A percentile compares a stretch with the other conserved stretches of the same genome.
Conservation (phyloP, 2,113 vertebrate species). For the Dasyornis broadbenti region DNA sequence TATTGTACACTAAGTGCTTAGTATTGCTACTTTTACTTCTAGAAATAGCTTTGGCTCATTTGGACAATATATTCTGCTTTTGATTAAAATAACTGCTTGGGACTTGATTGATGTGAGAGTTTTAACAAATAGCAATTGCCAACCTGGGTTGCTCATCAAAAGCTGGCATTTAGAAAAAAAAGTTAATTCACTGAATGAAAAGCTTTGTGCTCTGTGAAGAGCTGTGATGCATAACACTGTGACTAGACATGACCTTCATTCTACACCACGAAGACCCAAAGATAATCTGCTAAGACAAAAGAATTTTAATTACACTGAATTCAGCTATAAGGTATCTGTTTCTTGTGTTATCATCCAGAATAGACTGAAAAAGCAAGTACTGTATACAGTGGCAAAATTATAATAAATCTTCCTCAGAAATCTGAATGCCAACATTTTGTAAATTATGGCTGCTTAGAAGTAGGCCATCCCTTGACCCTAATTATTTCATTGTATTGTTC, state of each 20-base stretch:
- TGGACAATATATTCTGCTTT: conserved; percentile 37
- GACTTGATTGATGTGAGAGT: conserved; percentile 5
- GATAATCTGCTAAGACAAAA: background rate
- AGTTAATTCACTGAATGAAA: background rate
- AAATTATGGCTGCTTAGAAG: conserved; percentile 19
- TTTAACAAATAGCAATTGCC: conserved; percentile 10
- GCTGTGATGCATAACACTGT: background rate
- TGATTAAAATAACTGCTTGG: conserved; percentile 56
- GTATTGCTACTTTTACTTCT: conserved; percentile 44
- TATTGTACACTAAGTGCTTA: conserved; percentile 23
- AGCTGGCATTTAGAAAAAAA: background rate
- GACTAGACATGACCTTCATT: background rate
- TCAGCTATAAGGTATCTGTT: background rate
- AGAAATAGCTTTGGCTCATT: conserved; percentile 51
- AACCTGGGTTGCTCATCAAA: background rate
- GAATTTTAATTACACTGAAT: background rate
- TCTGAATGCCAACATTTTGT: background rate
- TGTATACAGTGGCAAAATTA: background rate
- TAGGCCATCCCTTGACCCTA: conserved; percentile 8
- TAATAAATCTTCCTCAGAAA: background rate
- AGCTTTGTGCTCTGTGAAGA: background rate
- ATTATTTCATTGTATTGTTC: conserved; percentile 57
- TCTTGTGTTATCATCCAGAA: background rate
- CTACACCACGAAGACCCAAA: background rate
- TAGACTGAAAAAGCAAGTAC: background rate